A percentile compares a stretch with the other conserved stretches of the same genome.
Evolutionary conservation across 1,140 invertebrate genomes (phyloP).

Genomic region (Homarus americanus): DNA sequence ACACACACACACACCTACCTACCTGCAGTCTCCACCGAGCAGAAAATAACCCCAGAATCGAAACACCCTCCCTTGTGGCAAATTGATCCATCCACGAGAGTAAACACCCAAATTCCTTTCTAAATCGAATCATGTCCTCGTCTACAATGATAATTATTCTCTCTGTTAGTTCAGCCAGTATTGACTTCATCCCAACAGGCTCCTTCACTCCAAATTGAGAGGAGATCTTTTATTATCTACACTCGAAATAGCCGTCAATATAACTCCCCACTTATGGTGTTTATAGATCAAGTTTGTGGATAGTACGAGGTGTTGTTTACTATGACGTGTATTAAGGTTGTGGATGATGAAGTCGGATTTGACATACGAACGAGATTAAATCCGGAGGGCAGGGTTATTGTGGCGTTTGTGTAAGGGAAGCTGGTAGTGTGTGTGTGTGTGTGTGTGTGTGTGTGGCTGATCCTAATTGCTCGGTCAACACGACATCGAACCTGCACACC

Average conservation of each 20-base stretch:
- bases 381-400: background rate
- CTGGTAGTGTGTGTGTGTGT: slow-evolving; percentile 28
- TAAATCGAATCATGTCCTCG: slow-evolving; percentile 66
- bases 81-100: slow-evolving; percentile 55
- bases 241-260: background rate
- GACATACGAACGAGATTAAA: background rate
- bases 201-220: slow-evolving; percentile 43
- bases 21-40: too few species aligned
- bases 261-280: background rate
- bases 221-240: slow-evolving; percentile 24
- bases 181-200: slow-evolving; percentile 22
- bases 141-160: slow-evolving; percentile 63
- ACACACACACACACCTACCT: background rate
- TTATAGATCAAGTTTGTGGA: too few species aligned
- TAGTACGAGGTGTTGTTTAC: too few species aligned
- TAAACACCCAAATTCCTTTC: slow-evolving; percentile 65
- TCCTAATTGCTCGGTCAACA: slow-evolving; percentile 65
- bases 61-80: slow-evolving; percentile 34
- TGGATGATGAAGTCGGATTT: background rate
- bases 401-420: slow-evolving; percentile 31
- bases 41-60: slow-evolving; percentile 15
- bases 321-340: too few species aligned
- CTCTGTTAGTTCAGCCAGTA: slow-evolving; percentile 34
- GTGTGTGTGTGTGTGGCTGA: slow-evolving; percentile 4
- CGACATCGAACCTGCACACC: background rate